Evolutionary conservation across 2,113 vertebrate species (phyloP), one percentile per base, ranked within the genome.

Genomic region (Chauna torquata): DNA sequence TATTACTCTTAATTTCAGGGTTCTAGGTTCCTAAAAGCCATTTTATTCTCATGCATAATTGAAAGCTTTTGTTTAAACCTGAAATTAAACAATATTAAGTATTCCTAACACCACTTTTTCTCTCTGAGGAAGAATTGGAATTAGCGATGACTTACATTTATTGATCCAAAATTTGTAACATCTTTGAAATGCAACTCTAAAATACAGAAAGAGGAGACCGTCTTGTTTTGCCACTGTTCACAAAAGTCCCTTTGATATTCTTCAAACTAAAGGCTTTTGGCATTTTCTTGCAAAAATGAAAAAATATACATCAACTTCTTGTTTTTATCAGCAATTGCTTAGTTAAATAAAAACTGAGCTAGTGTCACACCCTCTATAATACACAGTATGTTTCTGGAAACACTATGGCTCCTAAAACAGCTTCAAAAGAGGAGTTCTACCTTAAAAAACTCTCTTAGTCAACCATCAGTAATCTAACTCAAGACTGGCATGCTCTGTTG

Each of bases 1-100:
- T 88, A 94, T 96, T 96, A 85, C 44, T 92, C 66, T 92, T 94
- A 69, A 80, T 93, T 97, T 96, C 77, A 92, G 88, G 91, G 32
- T 72, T 96, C 74, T 45, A 80, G 72, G 59, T 87, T 94, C 34
- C 55, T 93, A 89, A 94, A 97, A 95, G 40, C 32, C 77, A 79
- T 92, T 90, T 88, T 77, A 96, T 95, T 95, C 65, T 86, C 59
- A 75, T 92, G 16, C 16, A 55, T 92, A 93, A 93, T 22, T 87
- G 54, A 91, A 94, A 32, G 12, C 4, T 93, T 76, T 92, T 64
- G 50, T 71, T 83, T 74, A 58, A 82, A 85, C 18, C 4, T 28
- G 5, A 62, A 47, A 54, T 50, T 40, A 72, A 87, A n/a, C 7
- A 54, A 16, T 42, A 28, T 45, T 54, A 45, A 4, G 6, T 82